Evolutionary conservation across 1,140 invertebrate species (phyloP).

Genomic region (Papilio aristodemus): DNA sequence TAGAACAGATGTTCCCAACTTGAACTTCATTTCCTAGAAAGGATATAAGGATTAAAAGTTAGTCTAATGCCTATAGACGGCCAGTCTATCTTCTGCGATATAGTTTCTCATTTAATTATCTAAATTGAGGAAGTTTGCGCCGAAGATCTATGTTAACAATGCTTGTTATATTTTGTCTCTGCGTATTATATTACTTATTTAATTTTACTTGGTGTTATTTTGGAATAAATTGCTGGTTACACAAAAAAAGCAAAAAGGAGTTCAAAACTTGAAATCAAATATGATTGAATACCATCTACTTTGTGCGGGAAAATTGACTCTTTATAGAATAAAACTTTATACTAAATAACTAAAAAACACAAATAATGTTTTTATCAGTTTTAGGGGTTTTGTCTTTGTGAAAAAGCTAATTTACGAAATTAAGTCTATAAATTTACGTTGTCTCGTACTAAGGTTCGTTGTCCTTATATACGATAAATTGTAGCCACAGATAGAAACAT

Average conservation of each 20-base stretch:
- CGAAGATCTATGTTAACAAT: neutral
- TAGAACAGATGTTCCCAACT: conserved; percentile 44
- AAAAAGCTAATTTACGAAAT: neutral
- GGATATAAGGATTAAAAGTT: conserved; percentile 54
- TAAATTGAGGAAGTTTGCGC: conserved; percentile 6
- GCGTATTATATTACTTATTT: too few species aligned
- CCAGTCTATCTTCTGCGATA: conserved; percentile 30
- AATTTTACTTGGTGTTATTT: too few species aligned
- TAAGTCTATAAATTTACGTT: neutral
- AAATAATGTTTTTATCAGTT: too few species aligned
- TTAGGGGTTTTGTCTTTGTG: too few species aligned
- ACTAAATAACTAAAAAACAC: too few species aligned
- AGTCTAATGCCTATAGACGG: conserved; percentile 41
- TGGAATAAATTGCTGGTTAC: too few species aligned
- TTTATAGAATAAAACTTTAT: too few species aligned
- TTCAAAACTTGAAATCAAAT: too few species aligned
- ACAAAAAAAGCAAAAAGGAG: too few species aligned
- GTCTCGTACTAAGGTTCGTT: neutral
- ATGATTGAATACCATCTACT: too few species aligned
- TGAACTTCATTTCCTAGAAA: conserved; percentile 51
- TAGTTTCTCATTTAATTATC: conserved; percentile 14
- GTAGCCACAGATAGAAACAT: conserved; percentile 11
- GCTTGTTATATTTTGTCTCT: neutral
- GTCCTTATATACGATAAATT: neutral
- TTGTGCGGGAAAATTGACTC: too few species aligned